Base-by-base conservation (phyloP, 2,888 invertebrate species). In the Stictocephala bisonia region DNA sequence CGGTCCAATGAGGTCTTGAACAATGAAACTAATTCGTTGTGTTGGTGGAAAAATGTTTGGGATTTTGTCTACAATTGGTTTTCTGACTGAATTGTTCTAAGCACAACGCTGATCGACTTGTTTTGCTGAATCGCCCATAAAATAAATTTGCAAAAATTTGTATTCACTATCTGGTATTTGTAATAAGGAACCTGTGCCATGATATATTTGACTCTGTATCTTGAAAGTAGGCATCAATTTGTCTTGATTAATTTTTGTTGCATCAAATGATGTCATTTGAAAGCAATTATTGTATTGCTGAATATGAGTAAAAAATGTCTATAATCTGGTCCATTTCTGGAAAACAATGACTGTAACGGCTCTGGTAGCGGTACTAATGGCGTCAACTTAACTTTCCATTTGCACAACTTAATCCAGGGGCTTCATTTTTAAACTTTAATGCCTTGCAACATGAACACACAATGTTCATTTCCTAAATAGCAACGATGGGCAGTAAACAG, bases 11-110 rank as follows among this genome's bases (percentile, higher is more conserved):
- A 76, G 31, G 40, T 79, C 76, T 79, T 80, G 27, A 81, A 80
- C 50, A 77, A 64, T 73, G 64, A 41, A 69, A 83, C 69, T 75
- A 81, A 81, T 69, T 76, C 66, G 78, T 83, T 80, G 48, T 81
- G 71, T 53, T 64, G 51, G 69, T 73, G 69, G 44, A 60, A 74
- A 31, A 70, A 74, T 0, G 66, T 74, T 64, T 74, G 53, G 1
- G 41, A 24, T 68, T 68, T 40, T 72, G n/a, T 72, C 53, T 22
- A 72, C 56, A 40, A 72, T 72, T 24, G 64, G 15, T n/a, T 31
- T 71, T 22, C 64, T 64, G 41, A 66, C 66, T 22, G 44, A 74
- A 71, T 22, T 71, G 50, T 73, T 74, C 18, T 72, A 71, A 68
- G 53, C 71, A 74, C 75, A 75, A 73, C 69, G 72, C 71, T 53